Evolutionary conservation across 2,797 vertebrate genomes (phyloP), one percentile per base, ranked within the genome.

Genomic region (Oreochromis mossambicus): DNA sequence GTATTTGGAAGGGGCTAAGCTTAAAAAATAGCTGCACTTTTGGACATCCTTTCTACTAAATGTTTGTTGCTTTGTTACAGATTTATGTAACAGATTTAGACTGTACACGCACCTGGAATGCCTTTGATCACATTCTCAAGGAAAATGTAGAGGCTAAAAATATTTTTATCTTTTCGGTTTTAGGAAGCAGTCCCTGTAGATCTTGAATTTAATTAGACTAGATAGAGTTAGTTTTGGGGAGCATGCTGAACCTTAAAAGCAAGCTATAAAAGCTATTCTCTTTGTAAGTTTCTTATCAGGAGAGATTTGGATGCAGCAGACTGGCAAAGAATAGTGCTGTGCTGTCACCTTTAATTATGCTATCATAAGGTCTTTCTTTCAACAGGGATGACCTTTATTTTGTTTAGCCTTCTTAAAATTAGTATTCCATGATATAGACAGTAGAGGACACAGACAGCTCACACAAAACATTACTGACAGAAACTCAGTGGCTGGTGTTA

Each of bases 331-430:
- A 84, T 43, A 84, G 78, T 86, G 78, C 80, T 66, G 32, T 58
- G 19, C 90, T 87, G 87, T 92, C 86, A 17, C 41, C 77, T 88
- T 52, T 68, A 51, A 89, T 92, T 87, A 92, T 77, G 68, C 80
- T 83, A 76, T 88, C 87, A 85, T 14, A 9, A 87, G n/a, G 55
- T 88, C 52, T 82, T 38, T 19, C 63, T 88, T 87, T 86, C 46
- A 85, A 77, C 58, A 77, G 41, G 68, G 32, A 46, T 52, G 83
- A 81, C 68, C 56, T 87, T 76, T 80, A 68, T 78, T 90, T 87
- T 63, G 68, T 76, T 63, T 82, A 50, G 21, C 34, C 41, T 61
- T 82, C 17, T 79, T 9, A 54, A 84, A 82, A 88, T 85, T 61
- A 61, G 43, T 77, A 52, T 85, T 88, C 73, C 0, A 2, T n/a